phyloP scores from a whole-genome alignment of 30 jellyfish, hydroid and myxozoan species.

The Aurelia sp. region DNA sequence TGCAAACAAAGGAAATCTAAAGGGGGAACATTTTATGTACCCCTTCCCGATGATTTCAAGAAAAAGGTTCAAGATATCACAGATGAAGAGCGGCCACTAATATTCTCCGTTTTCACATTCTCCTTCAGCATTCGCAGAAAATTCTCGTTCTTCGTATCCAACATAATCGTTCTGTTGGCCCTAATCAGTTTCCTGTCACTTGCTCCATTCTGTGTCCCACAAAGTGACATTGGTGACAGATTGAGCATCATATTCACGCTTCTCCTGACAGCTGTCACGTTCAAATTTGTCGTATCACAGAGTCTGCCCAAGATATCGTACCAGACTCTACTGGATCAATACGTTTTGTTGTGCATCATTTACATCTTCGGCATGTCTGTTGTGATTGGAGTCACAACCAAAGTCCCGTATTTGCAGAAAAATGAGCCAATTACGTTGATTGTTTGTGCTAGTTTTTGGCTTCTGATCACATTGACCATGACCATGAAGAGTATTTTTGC shows the following conservation, averaged over 20 bases:
- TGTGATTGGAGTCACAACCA: conserved; percentile 52
- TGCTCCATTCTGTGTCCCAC: conserved; percentile 76
- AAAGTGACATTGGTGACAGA: conserved; percentile 75
- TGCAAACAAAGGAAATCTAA: conserved; percentile 14
- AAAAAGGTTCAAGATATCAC: conserved; percentile 18
- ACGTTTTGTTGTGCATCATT: conserved; percentile 54
- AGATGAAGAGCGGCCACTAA: conserved; percentile 49
- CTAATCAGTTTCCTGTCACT: conserved; percentile 69
- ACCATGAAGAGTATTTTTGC: not conserved
- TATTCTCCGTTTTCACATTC: conserved; percentile 58
- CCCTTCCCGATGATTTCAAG: not conserved
- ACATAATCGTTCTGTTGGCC: conserved; percentile 70
- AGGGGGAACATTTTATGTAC: not conserved
- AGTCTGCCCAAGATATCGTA: conserved; percentile 77
- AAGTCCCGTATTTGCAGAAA: conserved; percentile 8
- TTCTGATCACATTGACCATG: not conserved
- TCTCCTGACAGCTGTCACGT: conserved; percentile 83
- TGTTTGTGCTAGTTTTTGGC: conserved; percentile 14
- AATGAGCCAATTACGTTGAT: conserved; percentile 24
- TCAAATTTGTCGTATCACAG: conserved; percentile 77
- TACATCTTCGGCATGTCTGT: conserved; percentile 75
- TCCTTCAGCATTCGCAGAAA: conserved; percentile 78
- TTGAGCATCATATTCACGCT: conserved; percentile 83
- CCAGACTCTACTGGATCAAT: conserved; percentile 74
- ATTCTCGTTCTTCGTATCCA: conserved; percentile 65